phyloP scores from a whole-genome alignment of 2,888 invertebrate genomes.

The Diogma glabrata region DNA sequence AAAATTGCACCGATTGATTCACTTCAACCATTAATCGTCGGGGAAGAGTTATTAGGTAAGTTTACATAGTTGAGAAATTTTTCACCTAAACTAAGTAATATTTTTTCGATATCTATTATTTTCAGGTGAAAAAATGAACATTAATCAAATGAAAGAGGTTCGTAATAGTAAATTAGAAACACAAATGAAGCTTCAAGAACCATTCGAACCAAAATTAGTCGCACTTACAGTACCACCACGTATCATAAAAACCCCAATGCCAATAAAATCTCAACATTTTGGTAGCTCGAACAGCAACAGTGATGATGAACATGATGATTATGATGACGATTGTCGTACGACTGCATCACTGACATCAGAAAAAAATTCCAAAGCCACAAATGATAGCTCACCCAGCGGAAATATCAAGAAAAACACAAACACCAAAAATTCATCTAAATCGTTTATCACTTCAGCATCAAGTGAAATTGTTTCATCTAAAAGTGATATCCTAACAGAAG shows the following conservation, averaged over 20 bases:
- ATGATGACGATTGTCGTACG: conserved; percentile 30
- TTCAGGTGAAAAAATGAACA: not conserved
- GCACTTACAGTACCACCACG: not conserved
- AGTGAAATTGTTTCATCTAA: too few relatives aligned
- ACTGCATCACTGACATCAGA: conserved; percentile 35
- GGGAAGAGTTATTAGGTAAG: not conserved
- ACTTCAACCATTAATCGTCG: not conserved
- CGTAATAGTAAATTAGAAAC: conserved; percentile 2
- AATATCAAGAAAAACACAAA: too few relatives aligned
- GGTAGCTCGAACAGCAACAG: not conserved
- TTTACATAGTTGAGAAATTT: too few relatives aligned
- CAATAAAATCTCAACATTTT: not conserved
- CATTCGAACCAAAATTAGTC: not conserved
- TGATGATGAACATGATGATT: not conserved
- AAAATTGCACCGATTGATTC: not conserved
- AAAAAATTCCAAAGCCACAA: conserved; percentile 18
- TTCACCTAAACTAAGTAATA: too few relatives aligned
- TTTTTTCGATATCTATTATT: too few relatives aligned
- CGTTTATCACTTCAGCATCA: too few relatives aligned
- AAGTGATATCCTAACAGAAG: too few relatives aligned
- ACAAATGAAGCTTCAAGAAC: not conserved
- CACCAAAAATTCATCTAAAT: too few relatives aligned
- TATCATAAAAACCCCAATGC: not conserved
- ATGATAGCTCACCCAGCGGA: too few relatives aligned
- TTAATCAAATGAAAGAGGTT: not conserved